These are phyloP conservation scores for Notothenia coriiceps DNA, from an alignment of 2,113 vertebrate species.

Conservation along the genomic window DNA sequence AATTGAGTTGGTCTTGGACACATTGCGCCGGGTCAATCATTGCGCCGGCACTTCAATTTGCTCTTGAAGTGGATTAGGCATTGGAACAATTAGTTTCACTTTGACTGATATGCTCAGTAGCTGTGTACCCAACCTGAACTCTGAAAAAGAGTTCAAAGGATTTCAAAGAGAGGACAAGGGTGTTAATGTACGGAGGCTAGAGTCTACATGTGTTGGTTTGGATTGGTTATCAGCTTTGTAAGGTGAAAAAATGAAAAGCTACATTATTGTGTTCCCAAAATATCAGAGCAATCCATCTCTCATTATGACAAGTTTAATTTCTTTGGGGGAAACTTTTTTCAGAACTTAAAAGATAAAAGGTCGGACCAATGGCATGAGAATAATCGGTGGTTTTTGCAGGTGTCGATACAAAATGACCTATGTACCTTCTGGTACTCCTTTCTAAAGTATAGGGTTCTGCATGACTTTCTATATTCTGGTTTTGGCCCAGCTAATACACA, in stretches of 20 bases:
- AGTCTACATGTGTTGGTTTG: slow-evolving; percentile 23
- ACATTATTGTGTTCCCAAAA: too few species aligned
- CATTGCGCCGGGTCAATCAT: neutral
- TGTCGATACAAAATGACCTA: neutral
- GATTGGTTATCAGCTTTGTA: neutral
- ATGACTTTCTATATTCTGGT: neutral
- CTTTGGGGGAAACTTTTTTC: too few species aligned
- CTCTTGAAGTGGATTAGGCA: neutral
- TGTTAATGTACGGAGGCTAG: slow-evolving; percentile 7
- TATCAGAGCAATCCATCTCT: too few species aligned
- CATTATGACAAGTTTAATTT: too few species aligned
- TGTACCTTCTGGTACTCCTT: neutral
- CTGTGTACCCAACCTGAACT: neutral
- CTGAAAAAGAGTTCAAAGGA: neutral
- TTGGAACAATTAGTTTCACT: neutral
- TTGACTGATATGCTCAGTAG: neutral
- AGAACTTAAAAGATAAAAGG: too few species aligned
- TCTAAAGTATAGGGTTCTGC: slow-evolving; percentile 10
- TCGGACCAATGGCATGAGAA: too few species aligned
- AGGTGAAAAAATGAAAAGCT: neutral
- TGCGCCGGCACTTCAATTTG: neutral
- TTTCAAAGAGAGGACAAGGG: neutral
- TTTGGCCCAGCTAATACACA: slow-evolving; percentile 8
- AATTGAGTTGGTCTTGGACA: neutral
- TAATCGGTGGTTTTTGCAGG: too few species aligned